Percentiles rank a stretch among this genome's conserved stretches.
phyloP scores from a whole-genome alignment of 2,797 vertebrate genomes.

The Sebastes itinus region DNA sequence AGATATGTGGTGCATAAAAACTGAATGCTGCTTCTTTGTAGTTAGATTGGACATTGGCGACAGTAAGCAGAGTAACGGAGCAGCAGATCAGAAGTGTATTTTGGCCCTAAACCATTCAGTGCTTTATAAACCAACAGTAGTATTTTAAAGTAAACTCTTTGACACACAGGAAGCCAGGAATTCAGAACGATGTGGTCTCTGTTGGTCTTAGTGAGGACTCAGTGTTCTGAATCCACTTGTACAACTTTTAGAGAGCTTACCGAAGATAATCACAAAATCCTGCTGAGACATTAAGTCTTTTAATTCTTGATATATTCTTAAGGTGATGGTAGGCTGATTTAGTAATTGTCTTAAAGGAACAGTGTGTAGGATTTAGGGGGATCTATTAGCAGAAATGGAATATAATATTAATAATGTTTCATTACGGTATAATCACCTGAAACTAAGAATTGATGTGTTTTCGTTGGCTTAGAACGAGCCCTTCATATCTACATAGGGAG shows the following conservation, averaged over 20 bases:
- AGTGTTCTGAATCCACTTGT: neutral
- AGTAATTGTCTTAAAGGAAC: neutral
- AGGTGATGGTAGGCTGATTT: neutral
- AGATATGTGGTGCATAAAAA: neutral
- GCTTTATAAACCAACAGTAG: neutral
- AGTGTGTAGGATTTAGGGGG: no score
- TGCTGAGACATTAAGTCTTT: neutral
- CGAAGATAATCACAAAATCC: neutral
- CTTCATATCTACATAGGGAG: no score
- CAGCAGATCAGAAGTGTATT: neutral
- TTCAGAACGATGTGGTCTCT: neutral
- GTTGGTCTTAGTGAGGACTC: neutral
- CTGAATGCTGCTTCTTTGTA: neutral
- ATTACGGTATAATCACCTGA: no score
- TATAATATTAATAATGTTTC: no score
- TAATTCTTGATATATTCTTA: neutral
- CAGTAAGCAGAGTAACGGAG: neutral
- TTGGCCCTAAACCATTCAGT: neutral
- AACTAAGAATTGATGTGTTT: no score
- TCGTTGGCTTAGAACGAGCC: no score
- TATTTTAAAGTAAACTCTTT: neutral
- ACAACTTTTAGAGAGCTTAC: neutral
- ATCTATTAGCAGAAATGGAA: no score
- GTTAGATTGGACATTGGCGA: neutral
- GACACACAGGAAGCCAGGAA: neutral